phyloP scores from a whole-genome alignment of 1,140 invertebrate species.

The Araneus ventricosus region DNA sequence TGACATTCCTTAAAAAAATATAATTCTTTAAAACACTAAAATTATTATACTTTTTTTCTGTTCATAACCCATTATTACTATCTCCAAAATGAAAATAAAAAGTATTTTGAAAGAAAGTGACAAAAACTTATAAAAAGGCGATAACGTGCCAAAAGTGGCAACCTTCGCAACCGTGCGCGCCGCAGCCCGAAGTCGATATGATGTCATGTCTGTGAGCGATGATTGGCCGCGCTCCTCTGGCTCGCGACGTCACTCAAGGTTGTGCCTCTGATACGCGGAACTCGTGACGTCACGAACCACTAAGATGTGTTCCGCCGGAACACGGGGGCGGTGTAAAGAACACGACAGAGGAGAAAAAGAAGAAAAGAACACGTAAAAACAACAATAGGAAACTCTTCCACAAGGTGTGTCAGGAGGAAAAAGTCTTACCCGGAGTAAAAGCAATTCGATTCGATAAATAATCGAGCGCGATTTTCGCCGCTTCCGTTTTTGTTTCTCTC shows the following conservation, averaged over 20 bases:
- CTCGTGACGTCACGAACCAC: conserved; percentile 70
- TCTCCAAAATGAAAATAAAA: too few species aligned
- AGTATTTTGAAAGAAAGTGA: too few species aligned
- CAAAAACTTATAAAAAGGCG: too few species aligned
- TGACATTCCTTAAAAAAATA: too few species aligned
- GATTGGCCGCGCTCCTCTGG: conserved; percentile 36
- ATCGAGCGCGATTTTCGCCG: too few species aligned
- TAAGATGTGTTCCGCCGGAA: conserved; percentile 64
- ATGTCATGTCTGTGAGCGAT: conserved; percentile 28
- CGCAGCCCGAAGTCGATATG: neutral
- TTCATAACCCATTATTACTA: too few species aligned
- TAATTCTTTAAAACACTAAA: too few species aligned
- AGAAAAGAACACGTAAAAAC: neutral
- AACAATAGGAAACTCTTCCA: conserved; percentile 1
- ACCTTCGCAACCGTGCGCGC: neutral
- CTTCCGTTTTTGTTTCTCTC: neutral
- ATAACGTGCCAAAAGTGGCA: neutral
- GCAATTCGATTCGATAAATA: conserved; percentile 6
- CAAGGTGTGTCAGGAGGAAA: conserved; percentile 42
- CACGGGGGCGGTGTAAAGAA: conserved; percentile 49
- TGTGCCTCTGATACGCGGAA: conserved; percentile 70
- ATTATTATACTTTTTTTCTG: too few species aligned
- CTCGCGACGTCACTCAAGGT: conserved; percentile 67
- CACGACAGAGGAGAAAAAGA: conserved; percentile 3
- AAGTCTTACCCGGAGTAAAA: conserved; percentile 33